These are phyloP conservation scores for Caenorhabditis sp. DNA, from an alignment of 2,888 invertebrate species.

Conservation along the genomic window DNA sequence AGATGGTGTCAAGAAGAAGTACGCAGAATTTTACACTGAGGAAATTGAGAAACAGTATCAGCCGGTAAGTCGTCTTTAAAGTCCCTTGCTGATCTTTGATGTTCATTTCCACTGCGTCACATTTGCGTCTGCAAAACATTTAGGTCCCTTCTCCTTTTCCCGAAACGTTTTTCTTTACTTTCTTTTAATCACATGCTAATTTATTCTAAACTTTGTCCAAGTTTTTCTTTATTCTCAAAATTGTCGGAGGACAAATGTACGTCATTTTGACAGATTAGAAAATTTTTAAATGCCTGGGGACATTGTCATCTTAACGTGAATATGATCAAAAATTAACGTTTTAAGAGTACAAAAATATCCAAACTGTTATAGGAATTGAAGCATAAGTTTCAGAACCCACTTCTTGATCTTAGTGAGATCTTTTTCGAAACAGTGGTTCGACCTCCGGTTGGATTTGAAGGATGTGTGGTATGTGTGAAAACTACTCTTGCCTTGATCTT, in stretches of 20 bases:
- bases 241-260: conserved; percentile 19
- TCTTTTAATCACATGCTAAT: conserved; percentile 41
- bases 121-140: conserved; percentile 7
- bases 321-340: too few species aligned
- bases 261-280: conserved; percentile 5
- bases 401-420: conserved; percentile 17
- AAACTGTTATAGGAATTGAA: background rate
- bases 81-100: background rate
- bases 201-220: conserved; percentile 32
- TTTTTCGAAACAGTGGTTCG: conserved; percentile 39
- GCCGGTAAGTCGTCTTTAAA: conserved; percentile 42
- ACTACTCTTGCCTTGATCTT: background rate
- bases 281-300: background rate
- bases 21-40: conserved; percentile 35
- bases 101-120: conserved; percentile 6
- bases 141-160: too few species aligned
- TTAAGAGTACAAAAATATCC: too few species aligned
- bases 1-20: conserved; percentile 37
- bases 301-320: too few species aligned
- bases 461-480: conserved; percentile 44
- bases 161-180: too few species aligned
- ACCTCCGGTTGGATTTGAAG: conserved; percentile 39
- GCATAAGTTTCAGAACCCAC: conserved; percentile 11
- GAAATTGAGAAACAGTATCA: conserved; percentile 44
- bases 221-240: background rate